These are phyloP conservation scores for Caranx melampygus DNA, from an alignment of 2,113 vertebrate species.

Conservation along the genomic window DNA sequence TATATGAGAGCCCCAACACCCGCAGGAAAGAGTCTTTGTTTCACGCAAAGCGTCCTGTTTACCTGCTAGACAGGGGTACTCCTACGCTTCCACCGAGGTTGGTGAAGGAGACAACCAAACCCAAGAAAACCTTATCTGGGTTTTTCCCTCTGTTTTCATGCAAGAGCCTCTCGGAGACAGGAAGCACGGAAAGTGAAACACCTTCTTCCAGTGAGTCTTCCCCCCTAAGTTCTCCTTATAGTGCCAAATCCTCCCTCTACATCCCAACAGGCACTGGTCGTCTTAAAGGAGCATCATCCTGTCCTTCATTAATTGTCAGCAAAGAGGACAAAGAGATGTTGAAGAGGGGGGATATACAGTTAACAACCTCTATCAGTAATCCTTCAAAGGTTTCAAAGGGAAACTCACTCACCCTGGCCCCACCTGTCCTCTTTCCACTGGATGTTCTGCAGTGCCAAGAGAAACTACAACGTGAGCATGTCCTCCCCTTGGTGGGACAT, in stretches of 20 bases:
- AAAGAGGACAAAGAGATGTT: conserved; percentile 11
- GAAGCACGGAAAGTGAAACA: conserved; percentile 66
- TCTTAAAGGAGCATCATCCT: conserved; percentile 57
- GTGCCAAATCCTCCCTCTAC: conserved; percentile 35
- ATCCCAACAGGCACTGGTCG: conserved; percentile 30
- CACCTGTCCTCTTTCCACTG: conserved; percentile 65
- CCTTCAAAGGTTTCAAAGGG: conserved; percentile 13
- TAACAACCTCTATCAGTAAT: conserved; percentile 2
- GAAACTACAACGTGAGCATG: conserved; percentile 72
- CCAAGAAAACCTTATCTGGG: conserved; percentile 38
- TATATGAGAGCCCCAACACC: conserved; percentile 83
- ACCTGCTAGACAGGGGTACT: conserved; percentile 66
- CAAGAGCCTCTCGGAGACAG: conserved; percentile 64
- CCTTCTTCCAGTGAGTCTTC: conserved; percentile 76
- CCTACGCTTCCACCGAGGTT: conserved; percentile 25
- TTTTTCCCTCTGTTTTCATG: conserved; percentile 45
- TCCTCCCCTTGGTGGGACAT: conserved; percentile 72
- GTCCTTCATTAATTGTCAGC: conserved; percentile 55
- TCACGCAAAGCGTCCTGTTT: conserved; percentile 68
- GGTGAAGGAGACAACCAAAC: conserved; percentile 24
- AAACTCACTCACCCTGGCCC: conserved; percentile 54
- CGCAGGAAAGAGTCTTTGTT: conserved; percentile 85
- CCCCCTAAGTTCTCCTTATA: conserved; percentile 64
- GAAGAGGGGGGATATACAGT: conserved; percentile 9
- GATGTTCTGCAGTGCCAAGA: conserved; percentile 79